These are phyloP conservation scores for Enteromius trimaculatus DNA, from an alignment of 2,797 vertebrate species.

Conservation along the genomic window DNA sequence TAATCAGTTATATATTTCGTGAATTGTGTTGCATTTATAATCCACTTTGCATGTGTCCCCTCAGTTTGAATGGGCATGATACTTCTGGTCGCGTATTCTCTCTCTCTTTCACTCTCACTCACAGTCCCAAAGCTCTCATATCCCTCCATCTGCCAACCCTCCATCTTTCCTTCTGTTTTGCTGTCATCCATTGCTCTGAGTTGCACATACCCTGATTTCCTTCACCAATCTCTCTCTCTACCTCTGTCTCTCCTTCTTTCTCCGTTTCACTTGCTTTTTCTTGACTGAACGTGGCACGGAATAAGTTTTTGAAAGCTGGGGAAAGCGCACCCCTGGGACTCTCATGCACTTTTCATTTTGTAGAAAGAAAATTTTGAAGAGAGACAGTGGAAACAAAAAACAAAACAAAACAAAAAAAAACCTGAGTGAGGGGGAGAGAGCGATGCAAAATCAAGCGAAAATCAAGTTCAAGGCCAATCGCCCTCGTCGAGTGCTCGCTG, in stretches of 20 bases:
- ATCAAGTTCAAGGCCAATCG: constrained; percentile 64
- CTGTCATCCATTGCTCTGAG: constrained; percentile 59
- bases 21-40: constrained; percentile 3
- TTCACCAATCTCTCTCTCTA: constrained; percentile 37
- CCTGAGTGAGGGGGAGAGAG: not conserved
- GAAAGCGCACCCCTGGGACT: constrained; percentile 71
- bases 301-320: constrained; percentile 58
- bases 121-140: constrained; percentile 70
- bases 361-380: constrained; percentile 35
- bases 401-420: not conserved
- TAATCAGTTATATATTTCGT: not conserved
- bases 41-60: constrained; percentile 20
- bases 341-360: constrained; percentile 59
- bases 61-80: constrained; percentile 11
- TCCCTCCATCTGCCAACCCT: constrained; percentile 74
- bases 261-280: constrained; percentile 31
- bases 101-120: constrained; percentile 62
- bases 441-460: constrained; percentile 55
- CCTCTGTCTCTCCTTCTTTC: constrained; percentile 45
- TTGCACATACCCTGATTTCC: constrained; percentile 59
- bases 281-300: constrained; percentile 54
- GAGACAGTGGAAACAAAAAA: constrained; percentile 24
- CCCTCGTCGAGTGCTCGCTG: constrained; percentile 71
- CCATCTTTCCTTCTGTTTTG: constrained; percentile 57
- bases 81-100: constrained; percentile 52